Evolutionary conservation across 2,888 invertebrate genomes (phyloP), one percentile per base, ranked within the genome.

Genomic region (Drosophila multiciliata): DNA sequence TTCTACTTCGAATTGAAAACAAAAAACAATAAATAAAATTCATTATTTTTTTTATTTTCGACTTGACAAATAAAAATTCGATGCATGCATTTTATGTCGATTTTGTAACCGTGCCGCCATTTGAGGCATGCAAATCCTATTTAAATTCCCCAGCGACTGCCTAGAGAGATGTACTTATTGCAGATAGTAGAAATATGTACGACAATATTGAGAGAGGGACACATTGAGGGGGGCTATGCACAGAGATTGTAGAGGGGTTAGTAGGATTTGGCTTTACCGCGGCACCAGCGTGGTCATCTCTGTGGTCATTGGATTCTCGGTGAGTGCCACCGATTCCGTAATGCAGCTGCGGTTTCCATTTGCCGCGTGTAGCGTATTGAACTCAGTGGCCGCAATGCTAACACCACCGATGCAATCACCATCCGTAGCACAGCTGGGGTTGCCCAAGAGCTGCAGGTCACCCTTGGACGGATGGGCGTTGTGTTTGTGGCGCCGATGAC

Each of bases 201-300:
- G 32, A 69, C 48, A 36, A 50, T 45, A 59, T 36, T 8, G 58
- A 60, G 55, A 60, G 20, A n/a, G 26, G 12, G 20, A 58, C 45
- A 62, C 70, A 52, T 23, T 23, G 23, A 23, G 23, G 38, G 9
- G 32, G 29, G 17, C 42, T 26, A 55, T 15, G 15, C 32, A 48
- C 32, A 32, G 32, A 48, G 38, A n/a, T 49, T 69, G 33, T 23
- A 20, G n/a, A 38, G 42, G 11, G 38, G 20, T 63, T 59, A 60
- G 64, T 61, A 66, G 70, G 36, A 29, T 66, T 55, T 49, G 62
- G 59, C 64, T 89, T 91, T 91, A 92, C 90, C 91, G 91, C 87
- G 91, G 88, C 83, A 93, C 90, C 82, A 92, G 82, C 49, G 91
- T 88, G 62, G 92, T 92, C 66, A 91, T 83, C 85, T 92, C 93